Base-by-base conservation (phyloP, 2,797 vertebrate genomes). In the Rallus crepitans region DNA sequence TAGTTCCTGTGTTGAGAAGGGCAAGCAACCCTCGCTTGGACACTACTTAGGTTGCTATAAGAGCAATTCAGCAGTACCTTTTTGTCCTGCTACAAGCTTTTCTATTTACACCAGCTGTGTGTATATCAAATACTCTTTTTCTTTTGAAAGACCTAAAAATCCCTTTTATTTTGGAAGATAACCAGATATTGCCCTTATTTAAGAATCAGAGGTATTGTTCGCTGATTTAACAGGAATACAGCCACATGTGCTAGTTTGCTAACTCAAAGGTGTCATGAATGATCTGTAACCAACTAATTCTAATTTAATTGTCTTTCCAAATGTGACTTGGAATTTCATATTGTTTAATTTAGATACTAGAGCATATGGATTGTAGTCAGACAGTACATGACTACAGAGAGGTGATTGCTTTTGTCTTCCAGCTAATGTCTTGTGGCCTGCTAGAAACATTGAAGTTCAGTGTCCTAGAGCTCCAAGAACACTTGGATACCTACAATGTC, bases 391-490 rank as follows among this genome's bases (percentile, higher is more conserved):
- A 64, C 35, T 68, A 27, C 13, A 78, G 61, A 80, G 20, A 80
- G 18, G n/a, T 65, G 33, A 63, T 57, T 95, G 33, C 82, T 90
- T 94, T 97, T 97, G 16, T 95, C 80, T 97, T 96, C 61, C 97
- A 99, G 99, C 97, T 99, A 75, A 98, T 99, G 97, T 99, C 99
- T 45, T 99, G 99, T 98, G 99, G 98, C 75, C 98, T 99, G 81
- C 97, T 99, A 95, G 99, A 99, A 98, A 99, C 99, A 31, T 97
- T 99, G 96, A 99, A 99, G 97, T 99, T 99, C 96, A 99, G 99
- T 93, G 99, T 99, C 89, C 97, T 99, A 97, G 99, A 99, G 97
- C 97, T 99, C 87, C 99, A 99, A 97, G 99, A 99, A 97, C 99
- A 99, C 93, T 98, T 99, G 97, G 99, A 99, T 96, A 99, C 99